phyloP scores from a whole-genome alignment of 1,140 invertebrate genomes.

The Teleopsis dalmanni region DNA sequence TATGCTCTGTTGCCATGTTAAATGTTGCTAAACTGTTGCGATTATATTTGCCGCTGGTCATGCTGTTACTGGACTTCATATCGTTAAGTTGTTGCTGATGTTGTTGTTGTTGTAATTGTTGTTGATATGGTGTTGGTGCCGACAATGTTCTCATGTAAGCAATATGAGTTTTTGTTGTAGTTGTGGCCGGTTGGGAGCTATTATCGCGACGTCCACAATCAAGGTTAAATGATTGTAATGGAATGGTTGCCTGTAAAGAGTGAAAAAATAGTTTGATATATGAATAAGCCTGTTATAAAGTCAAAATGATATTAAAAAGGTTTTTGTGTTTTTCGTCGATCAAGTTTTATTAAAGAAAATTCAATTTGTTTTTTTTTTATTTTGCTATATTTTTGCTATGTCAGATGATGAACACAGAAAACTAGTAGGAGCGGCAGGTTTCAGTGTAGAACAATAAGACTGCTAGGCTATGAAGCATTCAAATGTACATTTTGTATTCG shows the following conservation, averaged over 20 bases:
- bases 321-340: too few relatives aligned
- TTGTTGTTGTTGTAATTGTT: conserved; percentile 8
- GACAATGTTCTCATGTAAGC: conserved; percentile 39
- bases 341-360: too few relatives aligned
- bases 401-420: too few relatives aligned
- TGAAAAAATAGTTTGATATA: conserved; percentile 4
- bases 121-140: conserved; percentile 23
- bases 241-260: conserved; percentile 42
- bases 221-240: conserved; percentile 44
- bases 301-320: too few relatives aligned
- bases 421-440: too few relatives aligned
- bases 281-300: not conserved
- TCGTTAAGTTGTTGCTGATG: conserved; percentile 3
- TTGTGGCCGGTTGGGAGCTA: conserved; percentile 3
- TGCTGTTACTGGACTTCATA: not conserved
- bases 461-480: not conserved
- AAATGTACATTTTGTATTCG: not conserved
- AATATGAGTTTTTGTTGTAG: conserved; percentile 15
- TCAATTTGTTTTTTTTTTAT: too few relatives aligned
- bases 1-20: conserved; percentile 4
- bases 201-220: conserved; percentile 36
- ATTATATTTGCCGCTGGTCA: conserved; percentile 14
- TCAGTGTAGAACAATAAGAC: not conserved
- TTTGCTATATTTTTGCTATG: too few relatives aligned
- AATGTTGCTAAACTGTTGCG: conserved; percentile 33